Conservation (phyloP, 2,113 vertebrate species). For the Beaufortia kweichowensis region DNA sequence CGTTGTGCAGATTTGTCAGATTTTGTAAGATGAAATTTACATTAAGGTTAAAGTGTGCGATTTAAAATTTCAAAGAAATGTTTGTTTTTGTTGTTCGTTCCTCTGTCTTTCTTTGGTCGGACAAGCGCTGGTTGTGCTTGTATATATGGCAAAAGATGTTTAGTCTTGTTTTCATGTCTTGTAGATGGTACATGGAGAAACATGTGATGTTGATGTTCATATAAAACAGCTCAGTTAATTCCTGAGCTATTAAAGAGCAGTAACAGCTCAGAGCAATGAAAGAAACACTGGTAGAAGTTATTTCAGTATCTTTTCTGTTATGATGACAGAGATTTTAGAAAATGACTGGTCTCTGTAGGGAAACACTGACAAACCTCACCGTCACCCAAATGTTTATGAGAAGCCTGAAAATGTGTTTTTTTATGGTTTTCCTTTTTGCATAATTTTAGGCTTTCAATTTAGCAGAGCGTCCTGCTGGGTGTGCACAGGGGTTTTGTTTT, state of each 20-base stretch:
- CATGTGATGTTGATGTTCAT: no score
- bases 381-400: constrained; percentile 19
- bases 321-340: background rate
- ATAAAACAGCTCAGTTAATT: background rate
- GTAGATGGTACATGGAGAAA: no score
- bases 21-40: no score
- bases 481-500: constrained; percentile 38
- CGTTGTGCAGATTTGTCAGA: no score
- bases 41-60: no score
- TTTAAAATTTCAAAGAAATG: no score
- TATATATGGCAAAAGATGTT: no score
- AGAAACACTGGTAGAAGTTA: background rate
- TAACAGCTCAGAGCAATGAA: background rate
- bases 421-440: background rate
- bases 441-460: constrained; percentile 16
- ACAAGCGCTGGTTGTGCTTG: no score
- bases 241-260: background rate
- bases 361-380: background rate
- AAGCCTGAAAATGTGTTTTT: constrained; percentile 32
- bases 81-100: no score
- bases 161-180: background rate
- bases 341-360: constrained; percentile 1
- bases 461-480: constrained; percentile 21
- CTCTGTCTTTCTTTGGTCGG: no score
- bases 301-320: background rate